Base-by-base conservation (phyloP, 2,888 invertebrate species). In the Latrodectus elegans region DNA sequence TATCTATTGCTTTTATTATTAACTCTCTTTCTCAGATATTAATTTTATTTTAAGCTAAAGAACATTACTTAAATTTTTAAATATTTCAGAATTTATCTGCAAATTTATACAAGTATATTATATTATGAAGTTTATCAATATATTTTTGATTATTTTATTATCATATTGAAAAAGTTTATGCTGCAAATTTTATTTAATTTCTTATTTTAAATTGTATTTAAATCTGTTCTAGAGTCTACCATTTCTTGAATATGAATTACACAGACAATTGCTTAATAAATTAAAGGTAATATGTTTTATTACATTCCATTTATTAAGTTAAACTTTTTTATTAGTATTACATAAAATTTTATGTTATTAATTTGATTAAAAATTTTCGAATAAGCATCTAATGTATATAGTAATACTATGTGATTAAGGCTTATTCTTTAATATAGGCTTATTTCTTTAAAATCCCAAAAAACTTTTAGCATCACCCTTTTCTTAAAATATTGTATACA, bases 201-300 rank as follows among this genome's bases (percentile, higher is more conserved):
- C 14, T 51, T 17, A 9, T 76, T 60, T 64, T 38, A n/a, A 38
- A 51, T 76, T 76, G 15, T 49, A 38, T 17, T 49, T n/a, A 9
- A 71, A 51, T 64, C 11, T 70, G 15, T 55, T 85, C 52, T 97
- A 99, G 93, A 96, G 96, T 90, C 93, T 99, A 81, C 99, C 99
- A 0, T 99, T 99, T 93, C 93, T 99, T 81, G 99, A 99, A 92
- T 99, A 98, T 92, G 98, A 99, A 92, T 93, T 99, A 73, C 98
- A 99, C 92, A 95, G 97, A 88, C 94, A 98, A 90, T 93, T 99
- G 64, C 94, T 98, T 1, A 97, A 97, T 91, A 98, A 98, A 92
- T 93, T 99, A 4, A 95, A 96, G 92, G 96, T 92, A 90, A 49
- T n/a, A 17, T 55, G 15, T 79, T 14, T 9, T 53, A 12, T 22